Evolutionary conservation across 2,888 invertebrate species (phyloP).

Genomic region (Escarpia spicata): DNA sequence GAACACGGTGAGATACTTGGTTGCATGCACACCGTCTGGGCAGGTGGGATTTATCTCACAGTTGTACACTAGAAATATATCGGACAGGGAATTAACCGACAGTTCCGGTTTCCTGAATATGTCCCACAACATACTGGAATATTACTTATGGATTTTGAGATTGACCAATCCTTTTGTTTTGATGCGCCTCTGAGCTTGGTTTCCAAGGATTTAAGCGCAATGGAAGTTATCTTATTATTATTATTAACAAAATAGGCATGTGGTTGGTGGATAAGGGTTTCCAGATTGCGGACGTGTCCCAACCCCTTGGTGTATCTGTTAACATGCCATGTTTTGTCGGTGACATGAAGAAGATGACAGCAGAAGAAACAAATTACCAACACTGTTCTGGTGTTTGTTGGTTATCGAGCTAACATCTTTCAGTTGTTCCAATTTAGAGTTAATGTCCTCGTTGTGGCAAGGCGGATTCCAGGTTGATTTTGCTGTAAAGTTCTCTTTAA

Average conservation of each 20-base stretch:
- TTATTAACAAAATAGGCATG: neutral
- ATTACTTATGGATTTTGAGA: too few relatives aligned
- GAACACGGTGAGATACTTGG: conserved; percentile 28
- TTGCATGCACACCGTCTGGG: conserved; percentile 32
- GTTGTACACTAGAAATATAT: conserved; percentile 34
- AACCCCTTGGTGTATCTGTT: conserved; percentile 28
- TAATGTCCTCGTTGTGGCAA: too few relatives aligned
- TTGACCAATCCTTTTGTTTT: too few relatives aligned
- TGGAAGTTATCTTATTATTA: too few relatives aligned
- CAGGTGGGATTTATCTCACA: conserved; percentile 29
- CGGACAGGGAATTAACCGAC: conserved; percentile 27
- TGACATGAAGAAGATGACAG: conserved; percentile 26
- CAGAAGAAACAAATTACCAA: neutral
- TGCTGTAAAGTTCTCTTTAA: too few relatives aligned
- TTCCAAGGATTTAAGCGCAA: too few relatives aligned
- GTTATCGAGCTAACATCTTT: too few relatives aligned
- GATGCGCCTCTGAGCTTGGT: too few relatives aligned
- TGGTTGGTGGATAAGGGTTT: conserved; percentile 33
- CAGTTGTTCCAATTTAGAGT: too few relatives aligned
- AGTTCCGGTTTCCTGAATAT: conserved; percentile 28
- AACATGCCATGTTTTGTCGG: conserved; percentile 32
- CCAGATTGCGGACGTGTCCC: conserved; percentile 27
- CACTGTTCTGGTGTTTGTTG: too few relatives aligned
- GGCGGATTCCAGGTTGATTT: too few relatives aligned
- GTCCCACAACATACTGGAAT: conserved; percentile 13